A percentile compares a stretch with the other conserved stretches of the same genome.
Evolutionary conservation across 2,888 invertebrate species (phyloP).

Genomic region (Parnassius mnemosyne): DNA sequence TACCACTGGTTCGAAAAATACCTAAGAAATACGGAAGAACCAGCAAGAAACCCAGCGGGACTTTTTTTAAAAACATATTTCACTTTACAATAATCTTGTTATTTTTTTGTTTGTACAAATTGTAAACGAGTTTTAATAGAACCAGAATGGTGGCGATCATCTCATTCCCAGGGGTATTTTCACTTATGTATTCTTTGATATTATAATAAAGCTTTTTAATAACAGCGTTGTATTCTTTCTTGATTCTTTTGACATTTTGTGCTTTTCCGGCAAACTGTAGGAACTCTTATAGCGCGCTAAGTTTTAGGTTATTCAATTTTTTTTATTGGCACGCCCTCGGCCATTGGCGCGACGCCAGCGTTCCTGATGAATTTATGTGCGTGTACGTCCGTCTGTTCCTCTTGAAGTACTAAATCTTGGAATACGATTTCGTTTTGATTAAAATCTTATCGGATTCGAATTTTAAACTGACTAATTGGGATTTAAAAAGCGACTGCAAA

Average conservation of each 20-base stretch:
- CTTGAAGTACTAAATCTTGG: conserved; percentile 29
- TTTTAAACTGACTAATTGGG: neutral
- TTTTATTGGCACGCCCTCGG: conserved; percentile 41
- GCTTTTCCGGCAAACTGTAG: conserved; percentile 8
- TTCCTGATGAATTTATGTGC: conserved; percentile 66
- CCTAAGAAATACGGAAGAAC: too few species aligned
- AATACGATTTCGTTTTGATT: conserved; percentile 27
- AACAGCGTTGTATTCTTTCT: too few species aligned
- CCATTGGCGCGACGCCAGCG: conserved; percentile 54
- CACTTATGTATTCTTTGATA: too few species aligned
- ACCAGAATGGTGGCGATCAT: too few species aligned
- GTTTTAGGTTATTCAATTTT: conserved; percentile 28
- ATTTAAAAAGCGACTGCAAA: neutral
- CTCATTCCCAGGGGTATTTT: too few species aligned
- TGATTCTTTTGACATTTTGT: neutral
- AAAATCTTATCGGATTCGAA: conserved; percentile 17
- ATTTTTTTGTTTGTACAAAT: too few species aligned
- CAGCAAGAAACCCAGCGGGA: too few species aligned
- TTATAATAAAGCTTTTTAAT: too few species aligned
- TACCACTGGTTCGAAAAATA: too few species aligned
- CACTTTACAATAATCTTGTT: too few species aligned
- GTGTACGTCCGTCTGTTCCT: conserved; percentile 36
- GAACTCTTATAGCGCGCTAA: conserved; percentile 16
- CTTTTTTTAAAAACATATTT: too few species aligned
- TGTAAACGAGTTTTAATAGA: too few species aligned